Evolutionary conservation across 2,113 vertebrate species (phyloP), one percentile per base, ranked within the genome.

Genomic region (Dipodomys merriami): DNA sequence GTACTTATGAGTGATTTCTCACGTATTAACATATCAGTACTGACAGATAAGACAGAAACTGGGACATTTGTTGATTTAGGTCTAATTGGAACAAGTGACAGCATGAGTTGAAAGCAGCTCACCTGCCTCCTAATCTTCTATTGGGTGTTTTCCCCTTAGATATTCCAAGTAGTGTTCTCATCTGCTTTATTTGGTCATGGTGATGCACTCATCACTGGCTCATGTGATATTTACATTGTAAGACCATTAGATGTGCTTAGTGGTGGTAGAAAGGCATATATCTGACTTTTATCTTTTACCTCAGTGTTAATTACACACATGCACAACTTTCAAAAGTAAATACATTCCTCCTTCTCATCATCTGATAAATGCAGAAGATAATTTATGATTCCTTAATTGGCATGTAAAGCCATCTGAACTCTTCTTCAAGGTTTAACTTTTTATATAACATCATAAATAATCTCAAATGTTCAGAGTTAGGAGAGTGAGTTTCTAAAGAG

Each of bases 241-340:
- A 76, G 62, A 68, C 95, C 13, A 90, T 80, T 79, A 86, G n/a
- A 39, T 76, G 44, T 72, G 9, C 62, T 78, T 85, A 83, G 33
- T 85, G 33, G 27, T 93, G 11, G 68, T n/a, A 44, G 57, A 57
- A 80, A 95, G 67, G 7, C 95, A 30, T n/a, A 90, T 29, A 80
- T 67, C 67, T 90, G 83, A 85, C 90, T 95, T 91, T 92, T 53
- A 89, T 92, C 84, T 89, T 91, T 87, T 92, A 88, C 35, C 87
- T 76, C 13, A 22, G 39, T 86, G 72, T 86, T 93, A 92, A 87
- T 90, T 91, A 71, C 6, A 60, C 20, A 62, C 23, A 71, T 39
- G 44, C 57, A 80, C 69, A 85, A 22, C 80, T 83, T 88, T 95
- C 74, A 84, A 22, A 94, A 91, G 83, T 84, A 30, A 94, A 78